Evolutionary conservation across 2,113 vertebrate genomes (phyloP).

Genomic region (Capricornis sumatraensis): DNA sequence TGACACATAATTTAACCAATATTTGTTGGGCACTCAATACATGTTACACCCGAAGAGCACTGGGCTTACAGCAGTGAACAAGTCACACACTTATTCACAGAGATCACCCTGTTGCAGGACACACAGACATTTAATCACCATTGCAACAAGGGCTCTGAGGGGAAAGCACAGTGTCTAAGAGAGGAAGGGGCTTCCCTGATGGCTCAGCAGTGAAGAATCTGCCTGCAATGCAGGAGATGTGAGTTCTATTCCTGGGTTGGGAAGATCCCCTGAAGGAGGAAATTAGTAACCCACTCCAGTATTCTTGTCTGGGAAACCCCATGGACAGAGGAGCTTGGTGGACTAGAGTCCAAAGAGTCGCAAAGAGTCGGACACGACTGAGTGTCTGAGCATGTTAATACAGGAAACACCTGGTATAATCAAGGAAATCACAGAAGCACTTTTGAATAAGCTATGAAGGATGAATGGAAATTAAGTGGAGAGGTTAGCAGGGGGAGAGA

Average conservation of each 20-base stretch:
- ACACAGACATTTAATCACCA: neutral
- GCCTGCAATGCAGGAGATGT: neutral
- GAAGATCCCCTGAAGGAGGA: neutral
- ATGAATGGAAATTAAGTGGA: neutral
- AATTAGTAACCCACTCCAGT: neutral
- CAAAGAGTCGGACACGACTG: neutral
- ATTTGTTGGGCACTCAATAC: neutral
- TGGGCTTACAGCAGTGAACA: neutral
- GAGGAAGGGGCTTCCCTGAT: neutral
- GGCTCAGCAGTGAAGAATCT: neutral
- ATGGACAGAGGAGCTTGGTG: neutral
- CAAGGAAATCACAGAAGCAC: neutral
- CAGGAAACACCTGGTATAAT: neutral
- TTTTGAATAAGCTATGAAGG: slow-evolving; percentile 9
- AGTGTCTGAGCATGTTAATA: neutral
- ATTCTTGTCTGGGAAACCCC: neutral
- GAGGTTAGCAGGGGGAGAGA: neutral
- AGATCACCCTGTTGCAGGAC: neutral
- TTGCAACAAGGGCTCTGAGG: neutral
- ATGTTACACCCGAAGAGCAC: neutral
- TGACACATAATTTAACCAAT: neutral
- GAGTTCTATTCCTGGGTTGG: neutral
- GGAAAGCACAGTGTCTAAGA: neutral
- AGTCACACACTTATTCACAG: neutral
- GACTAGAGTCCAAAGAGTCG: neutral